phyloP scores from a whole-genome alignment of 1,140 invertebrate genomes.

The Leptinotarsa lineolata region DNA sequence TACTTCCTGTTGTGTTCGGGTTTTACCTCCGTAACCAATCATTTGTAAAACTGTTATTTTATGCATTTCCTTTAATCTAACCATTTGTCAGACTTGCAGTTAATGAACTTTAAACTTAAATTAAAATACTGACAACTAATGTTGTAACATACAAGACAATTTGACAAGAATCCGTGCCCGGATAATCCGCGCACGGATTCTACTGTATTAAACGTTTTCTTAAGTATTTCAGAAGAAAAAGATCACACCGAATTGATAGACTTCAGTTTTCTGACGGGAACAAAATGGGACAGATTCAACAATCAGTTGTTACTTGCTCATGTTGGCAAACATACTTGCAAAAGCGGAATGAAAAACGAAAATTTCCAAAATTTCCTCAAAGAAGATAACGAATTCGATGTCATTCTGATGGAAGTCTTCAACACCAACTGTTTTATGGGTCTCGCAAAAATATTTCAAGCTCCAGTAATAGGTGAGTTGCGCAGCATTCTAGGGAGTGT shows the following conservation, averaged over 20 bases:
- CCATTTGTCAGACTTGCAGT: too few species aligned
- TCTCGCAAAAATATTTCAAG: conserved; percentile 64
- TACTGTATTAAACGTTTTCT: background rate
- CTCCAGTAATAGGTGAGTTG: conserved; percentile 62
- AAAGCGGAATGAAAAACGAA: conserved; percentile 28
- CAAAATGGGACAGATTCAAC: background rate
- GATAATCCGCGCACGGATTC: too few species aligned
- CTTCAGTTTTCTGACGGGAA: conserved; percentile 2
- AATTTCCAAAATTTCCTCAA: conserved; percentile 38
- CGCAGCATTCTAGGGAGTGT: background rate
- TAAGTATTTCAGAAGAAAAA: background rate
- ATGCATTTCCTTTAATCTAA: too few species aligned
- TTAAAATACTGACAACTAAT: too few species aligned
- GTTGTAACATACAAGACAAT: too few species aligned
- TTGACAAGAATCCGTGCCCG: too few species aligned
- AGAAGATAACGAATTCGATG: conserved; percentile 60
- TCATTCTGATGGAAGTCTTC: conserved; percentile 70
- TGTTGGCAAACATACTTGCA: conserved; percentile 31
- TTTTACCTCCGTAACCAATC: too few species aligned
- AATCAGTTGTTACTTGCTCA: conserved; percentile 17
- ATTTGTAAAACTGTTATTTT: too few species aligned
- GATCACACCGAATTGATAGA: background rate
- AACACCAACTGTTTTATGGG: conserved; percentile 71
- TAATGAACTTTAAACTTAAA: too few species aligned
- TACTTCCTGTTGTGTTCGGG: too few species aligned